These are phyloP conservation scores for Tryphoninae sp. DNA, from an alignment of 2,888 invertebrate genomes.

Conservation along the genomic window DNA sequence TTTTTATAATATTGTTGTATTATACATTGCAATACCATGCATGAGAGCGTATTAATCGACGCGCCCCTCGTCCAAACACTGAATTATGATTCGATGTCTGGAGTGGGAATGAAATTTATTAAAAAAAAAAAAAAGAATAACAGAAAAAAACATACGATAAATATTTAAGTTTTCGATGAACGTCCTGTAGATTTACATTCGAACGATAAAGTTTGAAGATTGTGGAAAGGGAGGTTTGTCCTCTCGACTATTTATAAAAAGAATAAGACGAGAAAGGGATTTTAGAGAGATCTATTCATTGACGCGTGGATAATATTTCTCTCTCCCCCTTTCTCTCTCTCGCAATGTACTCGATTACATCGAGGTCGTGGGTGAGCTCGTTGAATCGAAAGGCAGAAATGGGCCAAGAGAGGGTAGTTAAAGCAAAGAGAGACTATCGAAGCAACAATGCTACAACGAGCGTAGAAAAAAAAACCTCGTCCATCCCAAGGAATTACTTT, in stretches of 20 bases:
- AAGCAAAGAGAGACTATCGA: conserved; percentile 4
- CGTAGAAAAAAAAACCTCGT: neutral
- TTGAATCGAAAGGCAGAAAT: conserved; percentile 28
- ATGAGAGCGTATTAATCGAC: neutral
- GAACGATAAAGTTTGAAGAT: too few species aligned
- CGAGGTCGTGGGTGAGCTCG: conserved; percentile 15
- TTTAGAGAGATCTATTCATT: conserved; percentile 11
- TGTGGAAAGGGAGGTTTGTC: neutral
- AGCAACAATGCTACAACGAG: neutral
- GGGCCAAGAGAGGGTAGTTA: conserved; percentile 12
- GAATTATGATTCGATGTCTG: too few species aligned
- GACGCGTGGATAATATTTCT: conserved; percentile 14
- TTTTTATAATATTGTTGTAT: neutral
- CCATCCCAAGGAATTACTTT: neutral
- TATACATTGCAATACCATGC: neutral
- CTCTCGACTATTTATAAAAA: conserved; percentile 10
- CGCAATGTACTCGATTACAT: conserved; percentile 12
- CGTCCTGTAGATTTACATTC: too few species aligned
- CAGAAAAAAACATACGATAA: too few species aligned
- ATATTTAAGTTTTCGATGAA: too few species aligned
- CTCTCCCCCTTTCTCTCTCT: neutral
- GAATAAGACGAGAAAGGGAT: conserved; percentile 2
- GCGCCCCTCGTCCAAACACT: too few species aligned
- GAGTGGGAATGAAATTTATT: too few species aligned
- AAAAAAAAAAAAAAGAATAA: too few species aligned